Evolutionary conservation across 2,113 vertebrate species (phyloP), one percentile per base, ranked within the genome.

Genomic region (Labeo rohita): DNA sequence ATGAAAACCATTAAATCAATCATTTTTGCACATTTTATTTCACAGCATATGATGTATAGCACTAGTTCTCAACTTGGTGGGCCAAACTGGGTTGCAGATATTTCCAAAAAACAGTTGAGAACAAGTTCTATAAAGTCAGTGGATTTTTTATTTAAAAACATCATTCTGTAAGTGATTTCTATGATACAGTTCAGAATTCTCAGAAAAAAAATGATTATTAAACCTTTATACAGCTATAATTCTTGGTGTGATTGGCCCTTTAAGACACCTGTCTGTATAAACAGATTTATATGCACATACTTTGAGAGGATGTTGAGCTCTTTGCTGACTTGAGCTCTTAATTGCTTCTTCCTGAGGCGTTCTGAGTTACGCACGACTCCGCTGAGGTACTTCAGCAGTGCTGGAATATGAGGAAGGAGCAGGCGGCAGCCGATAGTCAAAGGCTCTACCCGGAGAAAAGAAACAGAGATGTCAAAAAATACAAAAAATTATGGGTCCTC

Each of bases 291-390:
- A 34, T 8, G 8, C 6, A 93, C 97, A 95, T 93, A 98, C 98
- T 96, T 99, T 83, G 98, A 99, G 83, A 99, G 96, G 90, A 99
- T 97, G 92, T 95, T 97, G 87, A 99, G 97, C 86, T 99, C 97
- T 89, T 96, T 99, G 91, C 96, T 95, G 90, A 99, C 96, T 93
- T 98, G 97, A 3, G 84, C 90, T 74, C 94, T 95, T 50, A 96
- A 97, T 86, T 96, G 97, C 88, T 97, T 99, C 95, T 96, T 98
- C 90, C 95, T 97, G 76, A 98, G 93, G 85, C 97, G 94, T 73
- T 97, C 97, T 0, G 93, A 84, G 89, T 93, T 97, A 83, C 96
- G 90, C 61, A 98, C 96, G 0, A 95, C 93, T 83, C 92, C 92
- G 89, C 96, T 97, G 90, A 99, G 95, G 92, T 98, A 97, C 76